These are phyloP conservation scores for Piscicola geometra DNA, from an alignment of 2,888 invertebrate genomes.

Conservation along the genomic window DNA sequence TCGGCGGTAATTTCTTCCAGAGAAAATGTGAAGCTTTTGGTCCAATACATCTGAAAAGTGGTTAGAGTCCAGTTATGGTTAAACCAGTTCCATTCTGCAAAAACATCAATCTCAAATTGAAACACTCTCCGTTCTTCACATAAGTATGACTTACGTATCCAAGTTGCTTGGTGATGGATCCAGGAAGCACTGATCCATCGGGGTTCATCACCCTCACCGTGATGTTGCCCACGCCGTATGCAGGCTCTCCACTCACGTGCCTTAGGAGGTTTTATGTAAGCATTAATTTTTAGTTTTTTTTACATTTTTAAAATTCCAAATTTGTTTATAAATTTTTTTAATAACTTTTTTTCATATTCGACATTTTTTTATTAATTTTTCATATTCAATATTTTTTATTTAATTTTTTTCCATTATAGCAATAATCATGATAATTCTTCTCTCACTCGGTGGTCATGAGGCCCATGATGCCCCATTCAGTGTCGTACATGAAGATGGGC, in stretches of 20 bases:
- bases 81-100: neutral
- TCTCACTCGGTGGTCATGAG: slow-evolving; percentile 36
- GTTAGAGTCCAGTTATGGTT: slow-evolving; percentile 42
- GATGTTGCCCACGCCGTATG: slow-evolving; percentile 40
- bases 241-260: slow-evolving; percentile 38
- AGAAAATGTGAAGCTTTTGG: slow-evolving; percentile 78
- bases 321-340: neutral
- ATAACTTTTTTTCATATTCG: no score
- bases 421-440: no score
- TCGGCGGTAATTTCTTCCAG: slow-evolving; percentile 66
- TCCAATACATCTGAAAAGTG: slow-evolving; percentile 66
- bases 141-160: slow-evolving; percentile 43
- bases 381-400: no score
- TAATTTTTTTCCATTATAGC: no score
- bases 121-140: no score
- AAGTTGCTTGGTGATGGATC: slow-evolving; percentile 39
- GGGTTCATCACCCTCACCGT: slow-evolving; percentile 37
- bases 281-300: neutral
- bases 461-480: slow-evolving; percentile 69
- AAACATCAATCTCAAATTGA: neutral
- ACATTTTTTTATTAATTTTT: no score
- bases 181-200: slow-evolving; percentile 38
- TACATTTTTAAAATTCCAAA: slow-evolving; percentile 1
- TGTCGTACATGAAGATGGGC: slow-evolving; percentile 86
- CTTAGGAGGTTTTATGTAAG: slow-evolving; percentile 20